Evolutionary conservation across 2,797 vertebrate genomes (phyloP), one percentile per base, ranked within the genome.

Genomic region (Mormyrus proboscirostris): DNA sequence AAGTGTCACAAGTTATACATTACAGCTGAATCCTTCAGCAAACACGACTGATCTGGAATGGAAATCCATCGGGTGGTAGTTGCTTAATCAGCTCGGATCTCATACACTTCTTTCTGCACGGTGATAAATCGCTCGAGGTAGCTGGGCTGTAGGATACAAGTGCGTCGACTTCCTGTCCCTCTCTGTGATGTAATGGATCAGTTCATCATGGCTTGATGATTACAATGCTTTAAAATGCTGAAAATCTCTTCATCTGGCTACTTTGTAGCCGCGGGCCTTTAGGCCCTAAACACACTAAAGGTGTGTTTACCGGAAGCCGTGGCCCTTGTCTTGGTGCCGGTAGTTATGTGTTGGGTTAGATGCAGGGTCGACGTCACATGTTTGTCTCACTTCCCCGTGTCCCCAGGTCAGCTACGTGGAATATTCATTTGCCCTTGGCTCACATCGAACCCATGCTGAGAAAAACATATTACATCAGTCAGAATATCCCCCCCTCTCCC

Each of bases 201-300:
- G 84, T 95, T 93, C 95, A 93, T 94, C 88, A 85, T 94, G 93
- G 95, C 92, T 16, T n/a, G 90, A 93, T 94, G 92, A 95, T 96
- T 95, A 96, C 96, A 95, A 92, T 89, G 92, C 93, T 95, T 96
- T 92, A 57, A 94, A 95, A 93, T 0, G 92, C 93, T 91, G 88
- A 92, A 91, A 92, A 92, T 88, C 88, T 93, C 93, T 95, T 92
- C 91, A 94, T 94, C 93, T 94, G 86, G 94, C 91, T 92, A 88
- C 91, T 93, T 95, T 91, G 88, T 76, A 83, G 59, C 51, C 33
- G 49, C 55, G 25, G 33, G 22, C 55, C 19, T 38, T 83, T 51
- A 25, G 69, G 55, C 38, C n/a, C n/a, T n/a, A n/a, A n/a, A n/a
- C n/a, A n/a, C n/a, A n/a, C n/a, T n/a, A n/a, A n/a, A n/a, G n/a